Conservation (phyloP, 2,888 invertebrate genomes). For the Torymus auratus region DNA sequence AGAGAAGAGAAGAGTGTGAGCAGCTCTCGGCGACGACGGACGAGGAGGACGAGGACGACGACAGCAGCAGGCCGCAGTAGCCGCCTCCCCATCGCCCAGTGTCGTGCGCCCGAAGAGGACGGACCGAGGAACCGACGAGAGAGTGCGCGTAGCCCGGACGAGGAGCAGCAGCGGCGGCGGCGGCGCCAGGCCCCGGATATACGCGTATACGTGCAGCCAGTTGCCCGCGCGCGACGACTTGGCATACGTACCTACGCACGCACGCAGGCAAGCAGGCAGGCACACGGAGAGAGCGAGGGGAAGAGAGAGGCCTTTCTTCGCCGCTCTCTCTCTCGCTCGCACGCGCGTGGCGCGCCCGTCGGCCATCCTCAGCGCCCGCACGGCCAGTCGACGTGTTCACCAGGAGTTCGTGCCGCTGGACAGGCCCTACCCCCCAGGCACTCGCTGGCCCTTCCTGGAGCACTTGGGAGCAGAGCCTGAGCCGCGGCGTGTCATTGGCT, state of each 20-base stretch:
- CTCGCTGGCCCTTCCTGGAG: too few relatives aligned
- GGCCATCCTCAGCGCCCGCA: conserved; percentile 2
- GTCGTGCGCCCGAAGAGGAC: neutral
- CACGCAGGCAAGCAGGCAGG: neutral
- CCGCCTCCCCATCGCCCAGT: too few relatives aligned
- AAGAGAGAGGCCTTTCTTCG: conserved; percentile 42
- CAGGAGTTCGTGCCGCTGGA: too few relatives aligned
- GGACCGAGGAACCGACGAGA: conserved; percentile 49
- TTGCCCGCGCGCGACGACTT: neutral
- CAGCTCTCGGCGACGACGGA: conserved; percentile 28
- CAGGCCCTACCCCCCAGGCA: too few relatives aligned
- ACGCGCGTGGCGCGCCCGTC: conserved; percentile 49
- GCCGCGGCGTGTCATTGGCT: too few relatives aligned
- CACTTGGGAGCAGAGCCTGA: too few relatives aligned
- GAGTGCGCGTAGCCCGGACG: conserved; percentile 20
- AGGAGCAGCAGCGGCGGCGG: neutral
- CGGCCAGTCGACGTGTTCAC: too few relatives aligned
- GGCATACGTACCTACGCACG: neutral
- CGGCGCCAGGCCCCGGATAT: conserved; percentile 21
- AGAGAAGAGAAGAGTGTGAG: conserved; percentile 17
- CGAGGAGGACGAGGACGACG: conserved; percentile 23
- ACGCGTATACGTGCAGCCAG: neutral
- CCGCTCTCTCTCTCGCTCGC: conserved; percentile 59
- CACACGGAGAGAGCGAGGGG: conserved; percentile 40
- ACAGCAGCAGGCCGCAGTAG: neutral